Evolutionary conservation across 2,113 vertebrate genomes (phyloP), one percentile per base, ranked within the genome.

Genomic region (Coreoperca whiteheadi): DNA sequence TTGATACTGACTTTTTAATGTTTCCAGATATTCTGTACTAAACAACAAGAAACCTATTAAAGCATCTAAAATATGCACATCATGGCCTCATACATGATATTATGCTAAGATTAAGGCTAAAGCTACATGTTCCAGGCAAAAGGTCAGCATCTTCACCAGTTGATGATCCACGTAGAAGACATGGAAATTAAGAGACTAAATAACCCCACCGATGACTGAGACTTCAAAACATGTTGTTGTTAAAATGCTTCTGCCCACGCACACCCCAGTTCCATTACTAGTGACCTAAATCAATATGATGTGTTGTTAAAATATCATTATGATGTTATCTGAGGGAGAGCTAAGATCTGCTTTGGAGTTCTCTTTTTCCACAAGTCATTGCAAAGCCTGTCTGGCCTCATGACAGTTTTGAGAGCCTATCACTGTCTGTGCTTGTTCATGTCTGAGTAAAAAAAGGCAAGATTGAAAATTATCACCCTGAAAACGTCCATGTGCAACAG

Each of bases 391-490:
- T 88, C 70, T 84, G 80, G 54, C 61, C 60, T 66, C 64, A 18
- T 66, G 39, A 46, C 50, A 48, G 30, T 30, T 84, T 41, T 41
- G 21, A 54, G 64, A 65, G 69, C 30, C 39, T 51, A 41, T 34
- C 61, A 41, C 64, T 30, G 59, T 77, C 75, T 77, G 69, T 82
- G 83, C 84, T 84, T 85, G 71, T 83, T 91, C 74, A 66, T 41
- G 74, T 83, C 83, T 65, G 72, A 86, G 68, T 66, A 76, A 34
- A 70, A 53, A 28, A 43, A 82, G 79, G 14, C 15, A 25, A 50
- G 70, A 73, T 25, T 66, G 73, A 43, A 77, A 77, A 68, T 72
- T 57, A 77, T 77, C 77, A 59, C 28, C 37, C 30, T 37, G 43
- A 46, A 74, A 74, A 32, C 43, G 7, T 81, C 25, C 20, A 12